A percentile compares a stretch with the other conserved stretches of the same genome.
Evolutionary conservation across 2,797 vertebrate genomes (phyloP).

Genomic region (Lates japonicus): DNA sequence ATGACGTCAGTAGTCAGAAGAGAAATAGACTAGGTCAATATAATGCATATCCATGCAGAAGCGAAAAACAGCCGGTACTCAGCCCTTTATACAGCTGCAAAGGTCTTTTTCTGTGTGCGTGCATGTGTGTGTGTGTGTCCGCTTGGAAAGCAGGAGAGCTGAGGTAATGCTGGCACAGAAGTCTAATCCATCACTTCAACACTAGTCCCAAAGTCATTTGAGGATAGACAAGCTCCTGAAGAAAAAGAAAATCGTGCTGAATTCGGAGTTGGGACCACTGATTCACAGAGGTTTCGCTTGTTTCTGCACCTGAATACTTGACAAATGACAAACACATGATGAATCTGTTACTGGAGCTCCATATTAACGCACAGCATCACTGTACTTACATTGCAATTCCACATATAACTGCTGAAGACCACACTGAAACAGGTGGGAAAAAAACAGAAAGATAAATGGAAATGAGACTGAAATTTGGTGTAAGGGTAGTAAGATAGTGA

Average conservation of each 20-base stretch:
- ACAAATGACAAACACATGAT: constrained; percentile 4
- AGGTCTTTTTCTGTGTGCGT: constrained; percentile 36
- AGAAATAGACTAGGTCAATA: constrained; percentile 54
- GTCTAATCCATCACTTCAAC: constrained; percentile 73
- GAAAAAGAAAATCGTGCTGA: constrained; percentile 35
- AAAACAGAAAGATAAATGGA: not conserved
- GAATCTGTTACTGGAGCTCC: not conserved
- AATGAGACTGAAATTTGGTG: not conserved
- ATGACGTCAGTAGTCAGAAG: constrained; percentile 48
- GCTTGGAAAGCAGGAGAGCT: constrained; percentile 59
- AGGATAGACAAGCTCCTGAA: constrained; percentile 55
- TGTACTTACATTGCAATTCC: not conserved
- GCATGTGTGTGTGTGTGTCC: constrained; percentile 41
- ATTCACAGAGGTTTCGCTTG: constrained; percentile 17
- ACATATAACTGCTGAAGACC: not conserved
- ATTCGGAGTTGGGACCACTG: not conserved
- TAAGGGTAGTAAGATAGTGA: not conserved
- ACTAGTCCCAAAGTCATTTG: constrained; percentile 59
- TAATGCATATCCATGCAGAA: constrained; percentile 53
- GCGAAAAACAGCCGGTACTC: constrained; percentile 36
- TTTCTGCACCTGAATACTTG: constrained; percentile 21
- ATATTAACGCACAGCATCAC: not conserved
- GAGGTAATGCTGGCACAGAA: constrained; percentile 77
- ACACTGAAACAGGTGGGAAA: not conserved
- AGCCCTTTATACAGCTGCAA: constrained; percentile 62